Evolutionary conservation across 1,140 invertebrate genomes (phyloP).

Genomic region (Triops longicaudatus): DNA sequence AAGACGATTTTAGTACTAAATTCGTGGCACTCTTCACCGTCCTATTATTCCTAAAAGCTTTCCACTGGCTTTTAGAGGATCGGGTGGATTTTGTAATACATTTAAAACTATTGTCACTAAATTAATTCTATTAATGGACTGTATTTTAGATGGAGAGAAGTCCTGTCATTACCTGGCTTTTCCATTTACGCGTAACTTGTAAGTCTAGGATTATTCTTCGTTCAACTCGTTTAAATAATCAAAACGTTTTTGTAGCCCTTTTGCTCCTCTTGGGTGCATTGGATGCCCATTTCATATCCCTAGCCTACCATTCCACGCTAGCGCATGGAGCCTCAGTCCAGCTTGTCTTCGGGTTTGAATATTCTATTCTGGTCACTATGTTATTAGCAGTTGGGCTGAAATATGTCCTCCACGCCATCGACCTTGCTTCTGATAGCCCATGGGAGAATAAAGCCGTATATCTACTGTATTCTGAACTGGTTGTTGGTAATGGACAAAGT

Average conservation of each 20-base stretch:
- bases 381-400: slow-evolving; percentile 91
- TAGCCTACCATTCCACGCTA: slow-evolving; percentile 91
- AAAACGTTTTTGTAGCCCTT: slow-evolving; percentile 47
- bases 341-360: slow-evolving; percentile 98
- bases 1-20: slow-evolving; percentile 97
- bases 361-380: slow-evolving; percentile 91
- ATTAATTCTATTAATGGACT: background rate
- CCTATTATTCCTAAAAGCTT: slow-evolving; percentile 94
- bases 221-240: background rate
- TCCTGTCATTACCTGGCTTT: slow-evolving; percentile 90
- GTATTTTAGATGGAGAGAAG: slow-evolving; percentile 87
- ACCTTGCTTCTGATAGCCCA: slow-evolving; percentile 88
- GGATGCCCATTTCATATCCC: slow-evolving; percentile 83
- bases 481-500: slow-evolving; percentile 68
- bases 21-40: slow-evolving; percentile 97
- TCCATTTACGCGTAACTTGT: slow-evolving; percentile 85
- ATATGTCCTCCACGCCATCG: slow-evolving; percentile 88
- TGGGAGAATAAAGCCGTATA: slow-evolving; percentile 99
- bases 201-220: slow-evolving; percentile 38
- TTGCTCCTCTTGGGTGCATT: slow-evolving; percentile 67
- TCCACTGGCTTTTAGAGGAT: slow-evolving; percentile 99
- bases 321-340: slow-evolving; percentile 93
- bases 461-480: slow-evolving; percentile 88
- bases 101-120: background rate
- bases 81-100: slow-evolving; percentile 91